A percentile compares a stretch with the other conserved stretches of the same genome.
Evolutionary conservation across 2,797 vertebrate species (phyloP).

Genomic region (Hozukius guyotensis): DNA sequence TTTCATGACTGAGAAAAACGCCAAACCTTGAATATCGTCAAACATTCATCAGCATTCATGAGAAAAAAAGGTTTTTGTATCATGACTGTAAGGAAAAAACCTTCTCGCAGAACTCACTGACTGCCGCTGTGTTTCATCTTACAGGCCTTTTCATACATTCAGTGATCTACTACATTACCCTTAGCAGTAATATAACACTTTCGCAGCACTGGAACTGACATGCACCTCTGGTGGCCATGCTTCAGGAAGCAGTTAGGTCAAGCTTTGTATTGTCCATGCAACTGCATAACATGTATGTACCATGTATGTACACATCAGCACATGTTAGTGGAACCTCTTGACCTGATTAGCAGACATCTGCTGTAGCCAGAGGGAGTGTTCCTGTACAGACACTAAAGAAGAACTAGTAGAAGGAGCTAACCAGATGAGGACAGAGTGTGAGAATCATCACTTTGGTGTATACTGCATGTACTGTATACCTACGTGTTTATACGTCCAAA

Average conservation of each 20-base stretch:
- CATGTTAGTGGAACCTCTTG: conserved; percentile 54
- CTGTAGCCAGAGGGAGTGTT: conserved; percentile 41
- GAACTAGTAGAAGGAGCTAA: conserved; percentile 10
- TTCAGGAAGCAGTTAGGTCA: conserved; percentile 61
- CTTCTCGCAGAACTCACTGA: background rate
- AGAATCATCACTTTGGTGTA: background rate
- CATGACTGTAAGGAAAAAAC: background rate
- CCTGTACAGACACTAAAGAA: conserved; percentile 13
- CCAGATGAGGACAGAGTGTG: background rate
- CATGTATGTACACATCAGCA: conserved; percentile 40
- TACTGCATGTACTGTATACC: background rate
- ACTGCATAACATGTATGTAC: background rate
- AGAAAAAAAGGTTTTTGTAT: background rate
- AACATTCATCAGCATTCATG: background rate
- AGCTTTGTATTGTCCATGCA: conserved; percentile 30
- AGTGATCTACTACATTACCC: background rate
- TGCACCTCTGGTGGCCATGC: conserved; percentile 30
- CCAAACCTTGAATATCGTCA: background rate
- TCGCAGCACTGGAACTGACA: background rate
- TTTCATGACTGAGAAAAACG: background rate
- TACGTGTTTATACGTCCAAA: background rate
- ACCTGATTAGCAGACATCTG: conserved; percentile 71
- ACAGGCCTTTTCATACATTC: background rate
- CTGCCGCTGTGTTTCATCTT: background rate
- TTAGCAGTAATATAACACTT: background rate